These are phyloP conservation scores for Pterocles gutturalis DNA, from an alignment of 2,113 vertebrate genomes.

Conservation along the genomic window DNA sequence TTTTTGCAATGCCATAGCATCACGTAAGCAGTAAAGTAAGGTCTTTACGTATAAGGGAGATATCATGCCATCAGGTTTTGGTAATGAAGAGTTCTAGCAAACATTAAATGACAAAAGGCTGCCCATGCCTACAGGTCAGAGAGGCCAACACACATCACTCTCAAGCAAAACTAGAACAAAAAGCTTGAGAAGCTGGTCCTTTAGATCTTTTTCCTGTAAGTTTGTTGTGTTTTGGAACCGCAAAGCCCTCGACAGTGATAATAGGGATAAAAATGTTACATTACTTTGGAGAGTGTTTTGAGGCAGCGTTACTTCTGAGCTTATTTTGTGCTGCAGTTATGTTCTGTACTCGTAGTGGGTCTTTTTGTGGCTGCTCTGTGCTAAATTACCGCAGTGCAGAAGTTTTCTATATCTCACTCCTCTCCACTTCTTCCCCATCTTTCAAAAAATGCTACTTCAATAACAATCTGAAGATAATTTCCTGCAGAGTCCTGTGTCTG, in stretches of 20 bases:
- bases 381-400: neutral
- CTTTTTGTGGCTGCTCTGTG: neutral
- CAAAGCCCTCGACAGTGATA: neutral
- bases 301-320: neutral
- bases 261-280: neutral
- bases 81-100: neutral
- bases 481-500: neutral
- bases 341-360: neutral
- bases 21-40: neutral
- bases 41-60: neutral
- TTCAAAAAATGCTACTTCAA: neutral
- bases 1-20: neutral
- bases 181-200: neutral
- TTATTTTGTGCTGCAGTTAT: neutral
- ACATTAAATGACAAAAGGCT: neutral
- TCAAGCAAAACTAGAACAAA: neutral
- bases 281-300: slow-evolving; percentile 13
- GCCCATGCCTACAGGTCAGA: neutral
- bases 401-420: neutral
- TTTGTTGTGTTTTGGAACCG: neutral
- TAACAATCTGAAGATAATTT: neutral
- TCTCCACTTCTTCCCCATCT: neutral
- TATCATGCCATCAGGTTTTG: neutral
- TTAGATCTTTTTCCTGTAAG: neutral
- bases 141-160: neutral